Conservation (phyloP, 2,113 vertebrate genomes). For the Toxotes chatareus region DNA sequence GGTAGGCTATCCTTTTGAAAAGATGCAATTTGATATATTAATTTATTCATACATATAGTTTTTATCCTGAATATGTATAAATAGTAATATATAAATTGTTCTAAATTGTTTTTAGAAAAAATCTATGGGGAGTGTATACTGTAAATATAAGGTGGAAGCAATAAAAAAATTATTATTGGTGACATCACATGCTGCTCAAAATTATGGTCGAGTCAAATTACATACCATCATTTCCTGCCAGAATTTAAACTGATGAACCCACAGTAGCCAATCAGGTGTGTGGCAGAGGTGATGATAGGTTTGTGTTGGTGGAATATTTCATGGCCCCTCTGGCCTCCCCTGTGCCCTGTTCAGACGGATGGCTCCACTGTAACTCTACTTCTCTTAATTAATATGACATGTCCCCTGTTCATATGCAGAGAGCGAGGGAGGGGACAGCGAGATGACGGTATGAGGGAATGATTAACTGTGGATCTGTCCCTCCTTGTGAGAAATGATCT, state of each 20-base stretch:
- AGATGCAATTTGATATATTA: neutral
- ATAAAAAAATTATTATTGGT: constrained; percentile 42
- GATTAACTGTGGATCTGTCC: constrained; percentile 89
- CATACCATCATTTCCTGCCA: constrained; percentile 46
- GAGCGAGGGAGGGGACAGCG: constrained; percentile 75
- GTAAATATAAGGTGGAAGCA: constrained; percentile 14
- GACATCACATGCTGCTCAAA: constrained; percentile 42
- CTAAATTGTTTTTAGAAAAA: constrained; percentile 5
- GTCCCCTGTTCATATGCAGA: constrained; percentile 86
- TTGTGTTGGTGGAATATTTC: constrained; percentile 71
- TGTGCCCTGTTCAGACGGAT: constrained; percentile 68
- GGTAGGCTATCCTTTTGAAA: too few relatives aligned
- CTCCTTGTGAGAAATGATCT: constrained; percentile 72
- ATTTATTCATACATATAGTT: too few relatives aligned
- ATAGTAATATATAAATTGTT: neutral
- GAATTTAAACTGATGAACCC: constrained; percentile 68
- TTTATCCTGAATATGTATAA: too few relatives aligned
- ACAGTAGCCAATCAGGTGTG: constrained; percentile 70
- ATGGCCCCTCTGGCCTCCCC: constrained; percentile 62
- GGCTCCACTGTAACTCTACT: constrained; percentile 76
- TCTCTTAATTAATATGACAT: constrained; percentile 85
- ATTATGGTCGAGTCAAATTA: constrained; percentile 41
- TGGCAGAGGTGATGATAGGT: constrained; percentile 71
- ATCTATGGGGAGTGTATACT: neutral
- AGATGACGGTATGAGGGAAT: constrained; percentile 88